Evolutionary conservation across 2,797 vertebrate genomes (phyloP), one percentile per base, ranked within the genome.

Genomic region (Somateria mollissima): DNA sequence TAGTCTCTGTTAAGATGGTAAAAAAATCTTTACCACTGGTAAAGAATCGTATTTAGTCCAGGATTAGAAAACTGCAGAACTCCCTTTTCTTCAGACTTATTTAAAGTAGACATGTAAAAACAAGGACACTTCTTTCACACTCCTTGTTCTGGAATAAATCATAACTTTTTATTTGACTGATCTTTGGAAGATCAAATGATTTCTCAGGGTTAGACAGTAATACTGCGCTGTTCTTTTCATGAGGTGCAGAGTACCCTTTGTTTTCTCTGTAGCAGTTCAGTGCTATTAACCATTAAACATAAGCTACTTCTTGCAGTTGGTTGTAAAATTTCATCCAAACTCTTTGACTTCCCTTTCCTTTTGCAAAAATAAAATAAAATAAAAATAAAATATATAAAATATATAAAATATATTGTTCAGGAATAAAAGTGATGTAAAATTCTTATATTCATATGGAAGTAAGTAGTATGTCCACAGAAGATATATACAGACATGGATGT

Each of bases 131-230:
- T 92, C 39, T 49, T 93, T 84, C 43, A 53, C 28, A 54, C 15
- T 87, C 28, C 13, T 74, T 92, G 77, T 70, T 78, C 54, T 87
- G 56, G 11, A 69, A 32, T 69, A 86, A 74, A 70, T 90, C 3
- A 20, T 78, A 32, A 56, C n/a, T 66, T 87, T 32, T 39, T 65
- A 41, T 89, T 60, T 90, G 43, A 6, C 60, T 73, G 11, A 5
- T 87, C 41, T 89, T 84, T 61, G 16, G 77, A 92, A 71, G 49
- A 91, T 94, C 65, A 89, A 53, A 58, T 92, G 15, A 34, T 92
- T 34, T 88, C 74, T 92, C 80, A 74, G 76, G 70, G 64, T 36
- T 79, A 64, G 77, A 37, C 11, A 28, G 2, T 45, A 84, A 30
- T 57, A 45, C 58, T 86, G 72, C 24, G 19, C 43, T 79, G 7